Conservation (phyloP, 2,888 invertebrate species). For the Drosophila setosimentum region DNA sequence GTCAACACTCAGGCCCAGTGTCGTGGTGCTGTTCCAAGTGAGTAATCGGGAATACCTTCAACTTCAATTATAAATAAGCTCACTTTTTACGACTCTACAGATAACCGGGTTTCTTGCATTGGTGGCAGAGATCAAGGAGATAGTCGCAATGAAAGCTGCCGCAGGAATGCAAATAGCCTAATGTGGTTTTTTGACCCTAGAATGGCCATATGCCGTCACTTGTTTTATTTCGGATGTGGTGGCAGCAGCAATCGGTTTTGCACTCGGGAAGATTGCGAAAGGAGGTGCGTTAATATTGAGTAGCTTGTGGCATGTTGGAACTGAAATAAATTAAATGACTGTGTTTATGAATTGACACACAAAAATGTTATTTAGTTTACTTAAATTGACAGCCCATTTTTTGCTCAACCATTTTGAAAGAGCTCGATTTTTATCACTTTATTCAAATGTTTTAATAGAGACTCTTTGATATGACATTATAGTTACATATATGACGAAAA, state of each 20-base stretch:
- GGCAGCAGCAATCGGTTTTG: slow-evolving; percentile 26
- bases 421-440: too few species aligned
- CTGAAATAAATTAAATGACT: too few species aligned
- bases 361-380: too few species aligned
- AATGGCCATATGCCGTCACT: background rate
- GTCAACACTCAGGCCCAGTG: too few species aligned
- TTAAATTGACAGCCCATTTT: too few species aligned
- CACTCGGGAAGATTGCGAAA: slow-evolving; percentile 1
- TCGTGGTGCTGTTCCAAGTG: too few species aligned
- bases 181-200: background rate
- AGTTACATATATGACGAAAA: too few species aligned
- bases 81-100: background rate
- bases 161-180: background rate
- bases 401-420: too few species aligned
- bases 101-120: background rate
- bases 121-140: background rate
- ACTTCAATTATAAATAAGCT: background rate
- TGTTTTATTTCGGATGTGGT: slow-evolving; percentile 30
- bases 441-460: too few species aligned
- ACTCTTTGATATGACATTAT: too few species aligned
- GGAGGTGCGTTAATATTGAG: background rate
- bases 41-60: background rate
- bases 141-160: background rate
- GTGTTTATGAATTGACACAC: too few species aligned
- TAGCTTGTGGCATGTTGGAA: too few species aligned